Conservation (phyloP, 1,140 invertebrate species). For the Bombus sylvicola region DNA sequence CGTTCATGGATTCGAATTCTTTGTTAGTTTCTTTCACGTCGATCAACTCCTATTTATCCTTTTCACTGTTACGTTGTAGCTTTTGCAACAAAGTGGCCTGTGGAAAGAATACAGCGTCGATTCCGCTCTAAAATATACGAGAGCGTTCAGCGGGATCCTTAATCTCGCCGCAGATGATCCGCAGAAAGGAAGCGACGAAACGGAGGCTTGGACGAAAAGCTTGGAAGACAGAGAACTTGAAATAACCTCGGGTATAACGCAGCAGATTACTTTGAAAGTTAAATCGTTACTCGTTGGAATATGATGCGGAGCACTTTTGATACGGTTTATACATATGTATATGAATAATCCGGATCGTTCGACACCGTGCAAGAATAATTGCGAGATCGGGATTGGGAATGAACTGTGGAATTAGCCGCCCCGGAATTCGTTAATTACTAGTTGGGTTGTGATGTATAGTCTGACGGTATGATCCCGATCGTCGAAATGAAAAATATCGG, state of each 20-base stretch:
- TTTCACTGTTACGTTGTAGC: neutral
- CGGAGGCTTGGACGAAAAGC: neutral
- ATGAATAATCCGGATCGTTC: neutral
- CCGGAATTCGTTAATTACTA: neutral
- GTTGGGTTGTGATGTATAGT: neutral
- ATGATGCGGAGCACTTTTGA: conserved; percentile 21
- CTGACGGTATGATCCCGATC: neutral
- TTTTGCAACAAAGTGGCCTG: conserved; percentile 2
- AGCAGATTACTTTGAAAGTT: conserved; percentile 31
- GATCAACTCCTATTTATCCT: conserved; percentile 14
- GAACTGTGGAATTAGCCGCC: neutral
- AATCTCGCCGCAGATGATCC: conserved; percentile 14
- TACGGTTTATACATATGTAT: conserved; percentile 7
- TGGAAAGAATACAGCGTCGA: neutral
- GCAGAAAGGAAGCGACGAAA: neutral
- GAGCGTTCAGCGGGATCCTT: neutral
- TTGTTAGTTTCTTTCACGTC: neutral
- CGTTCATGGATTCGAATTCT: neutral
- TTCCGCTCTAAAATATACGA: conserved; percentile 7
- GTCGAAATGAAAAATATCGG: neutral
- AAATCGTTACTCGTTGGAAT: conserved; percentile 9
- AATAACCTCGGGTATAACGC: conserved; percentile 19
- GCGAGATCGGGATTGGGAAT: neutral
- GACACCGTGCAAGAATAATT: neutral
- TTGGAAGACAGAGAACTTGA: neutral